Evolutionary conservation across 2,113 vertebrate genomes (phyloP).

Genomic region (Capricornis sumatraensis): DNA sequence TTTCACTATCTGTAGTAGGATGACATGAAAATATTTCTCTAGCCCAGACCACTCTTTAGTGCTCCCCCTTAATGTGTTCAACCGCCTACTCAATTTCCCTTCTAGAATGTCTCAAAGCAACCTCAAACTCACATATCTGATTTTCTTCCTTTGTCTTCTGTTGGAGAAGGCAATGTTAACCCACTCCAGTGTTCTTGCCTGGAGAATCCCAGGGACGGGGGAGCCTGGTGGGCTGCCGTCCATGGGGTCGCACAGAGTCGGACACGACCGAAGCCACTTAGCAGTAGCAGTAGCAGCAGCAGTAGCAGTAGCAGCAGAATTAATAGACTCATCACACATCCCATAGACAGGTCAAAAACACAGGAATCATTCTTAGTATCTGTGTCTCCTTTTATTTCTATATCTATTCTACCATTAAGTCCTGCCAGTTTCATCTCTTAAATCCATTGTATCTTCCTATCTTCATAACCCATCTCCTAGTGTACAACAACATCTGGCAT

Average conservation of each 20-base stretch:
- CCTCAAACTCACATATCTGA: not conserved
- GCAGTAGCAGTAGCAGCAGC: too few species aligned
- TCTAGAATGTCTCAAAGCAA: not conserved
- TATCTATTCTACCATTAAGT: not conserved
- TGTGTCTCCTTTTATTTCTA: not conserved
- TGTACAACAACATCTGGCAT: not conserved
- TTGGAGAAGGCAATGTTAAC: not conserved
- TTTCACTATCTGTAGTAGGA: not conserved
- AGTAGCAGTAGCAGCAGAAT: not conserved
- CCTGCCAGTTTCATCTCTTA: not conserved
- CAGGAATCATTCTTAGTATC: not conserved
- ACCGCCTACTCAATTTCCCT: not conserved
- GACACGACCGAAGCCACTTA: too few species aligned
- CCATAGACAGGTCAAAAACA: not conserved
- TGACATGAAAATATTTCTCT: not conserved
- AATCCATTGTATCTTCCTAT: not conserved
- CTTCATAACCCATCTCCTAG: not conserved
- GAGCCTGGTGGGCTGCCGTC: too few species aligned
- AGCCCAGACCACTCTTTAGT: not conserved
- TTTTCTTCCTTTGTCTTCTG: not conserved
- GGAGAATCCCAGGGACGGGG: too few species aligned
- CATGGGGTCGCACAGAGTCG: too few species aligned
- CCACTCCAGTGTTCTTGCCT: too few species aligned
- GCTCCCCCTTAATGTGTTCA: not conserved
- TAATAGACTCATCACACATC: not conserved